Evolutionary conservation across 35 echinoderm and acorn worm genomes (phyloP).

Genomic region (Apostichopus parvimensis): DNA sequence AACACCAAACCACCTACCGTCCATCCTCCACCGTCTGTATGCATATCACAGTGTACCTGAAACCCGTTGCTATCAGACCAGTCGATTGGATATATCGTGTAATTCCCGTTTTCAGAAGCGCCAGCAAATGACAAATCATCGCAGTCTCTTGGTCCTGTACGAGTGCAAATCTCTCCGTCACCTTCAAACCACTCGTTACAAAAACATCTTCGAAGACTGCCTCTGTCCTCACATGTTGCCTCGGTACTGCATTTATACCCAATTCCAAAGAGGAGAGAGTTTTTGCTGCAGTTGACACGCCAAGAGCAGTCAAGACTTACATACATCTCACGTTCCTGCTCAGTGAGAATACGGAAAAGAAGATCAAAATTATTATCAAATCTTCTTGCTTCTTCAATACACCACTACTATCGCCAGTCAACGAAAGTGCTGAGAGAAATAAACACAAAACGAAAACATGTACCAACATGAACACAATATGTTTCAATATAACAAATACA

Average conservation of each 20-base stretch:
- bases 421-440: no score
- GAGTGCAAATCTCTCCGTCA: neutral
- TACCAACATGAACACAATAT: no score
- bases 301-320: neutral
- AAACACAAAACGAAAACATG: no score
- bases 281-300: neutral
- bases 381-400: no score
- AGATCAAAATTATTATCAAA: no score
- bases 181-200: neutral
- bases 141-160: neutral
- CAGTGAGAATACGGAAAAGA: no score
- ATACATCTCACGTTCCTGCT: neutral
- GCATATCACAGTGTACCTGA: neutral
- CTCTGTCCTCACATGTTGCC: neutral
- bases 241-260: neutral
- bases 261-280: neutral
- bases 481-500: no score
- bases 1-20: neutral
- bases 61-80: neutral
- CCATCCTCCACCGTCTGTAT: neutral
- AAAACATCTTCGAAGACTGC: neutral
- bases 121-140: neutral
- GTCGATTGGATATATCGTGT: neutral
- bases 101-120: neutral
- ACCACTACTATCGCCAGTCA: no score